phyloP scores from a whole-genome alignment of 2,113 vertebrate genomes.

The Ptilonorhynchus violaceus region DNA sequence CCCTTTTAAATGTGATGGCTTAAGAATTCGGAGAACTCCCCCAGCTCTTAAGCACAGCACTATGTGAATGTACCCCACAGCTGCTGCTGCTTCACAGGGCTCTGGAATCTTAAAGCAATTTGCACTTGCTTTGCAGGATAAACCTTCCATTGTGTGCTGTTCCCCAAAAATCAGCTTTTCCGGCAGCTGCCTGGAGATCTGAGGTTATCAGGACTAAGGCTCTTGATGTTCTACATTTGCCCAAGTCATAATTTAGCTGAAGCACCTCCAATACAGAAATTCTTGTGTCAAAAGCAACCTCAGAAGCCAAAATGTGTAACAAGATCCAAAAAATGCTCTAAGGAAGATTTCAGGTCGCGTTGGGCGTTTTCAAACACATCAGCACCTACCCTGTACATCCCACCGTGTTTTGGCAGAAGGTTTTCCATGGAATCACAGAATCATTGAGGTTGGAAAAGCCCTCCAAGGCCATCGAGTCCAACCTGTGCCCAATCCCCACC shows the following conservation, averaged over 20 bases:
- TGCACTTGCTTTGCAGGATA: background rate
- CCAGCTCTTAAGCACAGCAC: background rate
- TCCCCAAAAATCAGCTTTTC: background rate
- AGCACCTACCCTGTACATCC: background rate
- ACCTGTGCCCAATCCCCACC: background rate
- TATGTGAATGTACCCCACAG: background rate
- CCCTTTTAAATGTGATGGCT: background rate
- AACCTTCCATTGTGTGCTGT: background rate
- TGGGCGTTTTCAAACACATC: background rate
- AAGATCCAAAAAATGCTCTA: background rate
- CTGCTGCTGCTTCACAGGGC: background rate
- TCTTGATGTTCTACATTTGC: background rate
- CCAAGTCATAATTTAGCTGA: background rate
- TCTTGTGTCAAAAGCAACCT: background rate
- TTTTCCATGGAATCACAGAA: background rate
- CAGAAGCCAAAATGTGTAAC: background rate
- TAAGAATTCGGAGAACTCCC: background rate
- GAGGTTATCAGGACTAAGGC: background rate
- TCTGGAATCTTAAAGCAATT: background rate
- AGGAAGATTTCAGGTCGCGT: background rate
- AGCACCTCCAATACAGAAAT: background rate
- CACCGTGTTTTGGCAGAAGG: fast-evolving
- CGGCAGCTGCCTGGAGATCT: background rate
- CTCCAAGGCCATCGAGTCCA: background rate
- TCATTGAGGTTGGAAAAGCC: background rate